These are phyloP conservation scores for Aphidius colemani DNA, from an alignment of 2,888 invertebrate genomes.

Conservation along the genomic window DNA sequence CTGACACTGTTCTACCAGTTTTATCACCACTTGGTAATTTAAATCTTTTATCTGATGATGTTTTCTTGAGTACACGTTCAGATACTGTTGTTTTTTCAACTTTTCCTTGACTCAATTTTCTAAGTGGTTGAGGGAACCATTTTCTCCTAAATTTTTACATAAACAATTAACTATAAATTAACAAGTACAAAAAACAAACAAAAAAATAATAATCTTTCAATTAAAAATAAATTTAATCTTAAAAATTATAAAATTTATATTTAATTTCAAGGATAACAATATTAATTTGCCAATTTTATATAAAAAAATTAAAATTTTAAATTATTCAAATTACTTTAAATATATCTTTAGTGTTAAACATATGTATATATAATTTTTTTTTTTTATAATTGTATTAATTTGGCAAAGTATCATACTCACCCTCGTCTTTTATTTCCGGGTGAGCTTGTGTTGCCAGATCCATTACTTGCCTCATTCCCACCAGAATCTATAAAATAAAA, in stretches of 20 bases:
- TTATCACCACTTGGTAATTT: conserved; percentile 66
- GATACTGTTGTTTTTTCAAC: conserved; percentile 70
- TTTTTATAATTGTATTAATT: conserved; percentile 8
- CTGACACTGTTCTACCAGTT: conserved; percentile 42
- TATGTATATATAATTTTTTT: too few species aligned
- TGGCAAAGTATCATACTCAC: conserved; percentile 71
- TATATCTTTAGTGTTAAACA: too few species aligned
- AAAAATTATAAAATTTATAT: background rate
- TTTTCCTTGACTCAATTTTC: conserved; percentile 88
- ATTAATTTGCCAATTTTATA: too few species aligned
- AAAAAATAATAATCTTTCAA: background rate
- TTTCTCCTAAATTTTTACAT: conserved; percentile 70
- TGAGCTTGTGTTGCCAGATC: conserved; percentile 71
- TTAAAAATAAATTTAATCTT: background rate
- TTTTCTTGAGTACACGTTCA: conserved; percentile 71
- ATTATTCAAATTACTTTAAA: too few species aligned
- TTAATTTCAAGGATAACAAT: too few species aligned
- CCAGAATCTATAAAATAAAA: conserved; percentile 66
- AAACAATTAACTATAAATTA: conserved; percentile 17
- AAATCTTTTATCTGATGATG: conserved; percentile 81
- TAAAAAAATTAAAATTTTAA: too few species aligned
- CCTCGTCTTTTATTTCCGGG: conserved; percentile 84
- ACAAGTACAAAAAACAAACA: background rate
- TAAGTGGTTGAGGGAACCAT: conserved; percentile 86
- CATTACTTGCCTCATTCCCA: conserved; percentile 65